Base-by-base conservation (phyloP, 2,797 vertebrate species). In the Rhinatrema bivittatum region DNA sequence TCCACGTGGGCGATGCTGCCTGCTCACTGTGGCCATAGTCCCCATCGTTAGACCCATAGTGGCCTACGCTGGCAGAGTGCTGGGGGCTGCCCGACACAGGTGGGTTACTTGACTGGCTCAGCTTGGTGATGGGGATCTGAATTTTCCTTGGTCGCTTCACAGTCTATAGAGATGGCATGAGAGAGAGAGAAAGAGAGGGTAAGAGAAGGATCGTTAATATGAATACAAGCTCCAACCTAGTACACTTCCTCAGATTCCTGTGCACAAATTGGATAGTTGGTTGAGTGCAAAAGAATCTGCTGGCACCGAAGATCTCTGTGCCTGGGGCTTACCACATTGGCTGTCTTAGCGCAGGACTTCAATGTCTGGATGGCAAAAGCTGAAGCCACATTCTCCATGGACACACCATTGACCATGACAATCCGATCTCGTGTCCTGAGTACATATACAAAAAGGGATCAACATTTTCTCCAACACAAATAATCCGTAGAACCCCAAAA, bases 331-430 rank as follows among this genome's bases (percentile, higher is more conserved):
- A 99, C 95, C 0, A 98, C 62, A 53, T 95, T 93, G 35, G 81
- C 91, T 0, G 67, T 52, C 62, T 84, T 94, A 42, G 85, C 74
- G 3, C 91, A 93, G 24, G 74, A 62, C 71, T 93, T 97, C 16
- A 99, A 86, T 1, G 77, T 80, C 67, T 96, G 93, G 46, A 99
- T 95, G 29, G 91, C 93, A 0, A 79, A 87, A 9, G 85, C 75
- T 1, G 93, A 94, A 0, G 75, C 61, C 39, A 87, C 81, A 0
- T 86, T 95, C 9, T 96, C 91, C 91, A 99, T 85, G 6, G 91
- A 86, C 32, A 86, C 76, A 3, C 91, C 95, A 0, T 99, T 99
- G 35, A 99, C 95, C 95, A 99, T 99, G 47, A 90, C 91, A 0
- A 99, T 88, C 6, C 84, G 88, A 69, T 99, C 95, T 50, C 85